Evolutionary conservation across 2,113 vertebrate species (phyloP), one percentile per base, ranked within the genome.

Genomic region (Myotis davidii): DNA sequence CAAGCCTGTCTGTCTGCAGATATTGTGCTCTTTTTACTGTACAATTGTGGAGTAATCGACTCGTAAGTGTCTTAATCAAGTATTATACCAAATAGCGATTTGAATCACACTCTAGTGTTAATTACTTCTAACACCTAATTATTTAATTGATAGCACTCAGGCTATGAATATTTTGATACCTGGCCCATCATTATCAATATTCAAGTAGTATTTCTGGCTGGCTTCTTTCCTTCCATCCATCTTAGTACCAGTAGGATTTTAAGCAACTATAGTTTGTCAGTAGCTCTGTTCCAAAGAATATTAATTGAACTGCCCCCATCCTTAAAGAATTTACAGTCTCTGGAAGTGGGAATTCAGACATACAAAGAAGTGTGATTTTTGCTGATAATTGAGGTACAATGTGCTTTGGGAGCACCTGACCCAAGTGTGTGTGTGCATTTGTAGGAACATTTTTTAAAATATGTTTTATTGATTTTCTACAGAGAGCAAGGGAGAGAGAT

Each of bases 31-130:
- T 81, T 85, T 72, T 91, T 10, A 4, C 9, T 77, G 11, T 81
- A 17, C 29, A 54, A 0, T 54, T 29, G 61, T 76, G 21, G 29
- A 37, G 37, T 56, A 39, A 14, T 39, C 87, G 39, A 39, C 7
- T 88, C 48, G 42, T 37, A 56, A 73, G 23, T 72, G 48, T 67
- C 92, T 94, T 92, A 72, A 52, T 37, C 14, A 37, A 77, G 29
- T 3, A 12, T 65, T 65, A 27, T 90, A 90, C 25, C 20, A 34
- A 1, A 89, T 91, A 96, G 37, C 7, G 2, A 79, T 70, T 70
- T 94, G 76, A 86, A 48, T 87, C 50, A 84, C 9, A 88, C 2
- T 52, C 85, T 64, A 72, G 27, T 79, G 11, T 96, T 92, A 95
- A 90, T 92, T 84, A 87, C 45, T 70, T 94, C 45, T 76, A 29